phyloP scores from a whole-genome alignment of 2,113 vertebrate genomes.

The Martes martes region DNA sequence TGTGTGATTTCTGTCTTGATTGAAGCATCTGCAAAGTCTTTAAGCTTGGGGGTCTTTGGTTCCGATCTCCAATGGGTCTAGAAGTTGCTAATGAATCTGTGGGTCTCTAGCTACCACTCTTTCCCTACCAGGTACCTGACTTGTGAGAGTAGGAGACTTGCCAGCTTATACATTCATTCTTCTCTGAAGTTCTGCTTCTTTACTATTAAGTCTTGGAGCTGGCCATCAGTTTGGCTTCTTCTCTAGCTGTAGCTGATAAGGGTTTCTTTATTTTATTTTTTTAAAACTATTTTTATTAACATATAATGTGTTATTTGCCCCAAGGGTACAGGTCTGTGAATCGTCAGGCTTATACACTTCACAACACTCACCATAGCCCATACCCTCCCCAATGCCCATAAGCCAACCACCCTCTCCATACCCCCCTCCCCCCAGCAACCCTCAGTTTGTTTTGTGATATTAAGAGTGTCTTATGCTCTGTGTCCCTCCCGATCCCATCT shows the following conservation, averaged over 20 bases:
- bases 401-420: too few relatives aligned
- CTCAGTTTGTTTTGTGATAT: too few relatives aligned
- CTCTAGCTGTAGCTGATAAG: background rate
- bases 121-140: background rate
- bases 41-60: background rate
- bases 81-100: background rate
- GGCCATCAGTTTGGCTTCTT: background rate
- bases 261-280: background rate
- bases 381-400: too few relatives aligned
- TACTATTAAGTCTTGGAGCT: background rate
- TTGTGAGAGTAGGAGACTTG: background rate
- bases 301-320: too few relatives aligned
- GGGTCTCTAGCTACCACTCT: background rate
- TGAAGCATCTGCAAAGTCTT: background rate
- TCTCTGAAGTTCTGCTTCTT: background rate
- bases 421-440: too few relatives aligned
- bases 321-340: too few relatives aligned
- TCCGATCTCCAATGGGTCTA: background rate
- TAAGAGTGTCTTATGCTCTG: too few relatives aligned
- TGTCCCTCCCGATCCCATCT: too few relatives aligned
- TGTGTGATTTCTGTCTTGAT: background rate
- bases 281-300: too few relatives aligned
- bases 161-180: background rate
- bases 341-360: too few relatives aligned
- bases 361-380: too few relatives aligned